These are phyloP conservation scores for Choloepus hoffmanni DNA, from an alignment of 2,113 vertebrate species.

Conservation along the genomic window DNA sequence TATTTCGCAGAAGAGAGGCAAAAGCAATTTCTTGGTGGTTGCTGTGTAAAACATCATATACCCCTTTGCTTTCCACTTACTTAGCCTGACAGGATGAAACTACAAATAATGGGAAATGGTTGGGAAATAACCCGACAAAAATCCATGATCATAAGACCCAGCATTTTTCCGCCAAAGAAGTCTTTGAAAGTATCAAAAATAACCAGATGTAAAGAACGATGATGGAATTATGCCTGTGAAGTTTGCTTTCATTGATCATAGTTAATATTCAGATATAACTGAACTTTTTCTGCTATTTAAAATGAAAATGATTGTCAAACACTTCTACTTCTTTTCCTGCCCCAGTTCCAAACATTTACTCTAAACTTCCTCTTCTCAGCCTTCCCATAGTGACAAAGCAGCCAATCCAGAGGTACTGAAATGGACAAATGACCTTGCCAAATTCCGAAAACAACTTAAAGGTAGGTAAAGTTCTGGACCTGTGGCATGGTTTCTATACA, in stretches of 20 bases:
- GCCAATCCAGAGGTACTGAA: slow-evolving; percentile 96
- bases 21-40: background rate
- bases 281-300: slow-evolving; percentile 2
- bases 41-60: background rate
- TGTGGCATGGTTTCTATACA: background rate
- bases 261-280: background rate
- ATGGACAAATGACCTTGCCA: slow-evolving; percentile 97
- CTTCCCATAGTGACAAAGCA: slow-evolving; percentile 97
- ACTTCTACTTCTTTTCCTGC: background rate
- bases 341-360: background rate
- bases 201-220: background rate
- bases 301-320: background rate
- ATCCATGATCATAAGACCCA: background rate
- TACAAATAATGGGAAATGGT: background rate
- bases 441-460: slow-evolving; percentile 96
- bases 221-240: background rate
- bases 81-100: background rate
- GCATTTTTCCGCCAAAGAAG: background rate
- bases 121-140: background rate
- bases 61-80: background rate
- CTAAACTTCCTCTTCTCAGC: slow-evolving; percentile 86
- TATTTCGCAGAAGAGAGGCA: background rate
- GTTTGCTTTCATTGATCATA: background rate
- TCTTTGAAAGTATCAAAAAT: slow-evolving; percentile 32
- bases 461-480: slow-evolving; percentile 84